These are phyloP conservation scores for Sinocyclocheilus rhinocerous DNA, from an alignment of 2,113 vertebrate species.

Conservation along the genomic window DNA sequence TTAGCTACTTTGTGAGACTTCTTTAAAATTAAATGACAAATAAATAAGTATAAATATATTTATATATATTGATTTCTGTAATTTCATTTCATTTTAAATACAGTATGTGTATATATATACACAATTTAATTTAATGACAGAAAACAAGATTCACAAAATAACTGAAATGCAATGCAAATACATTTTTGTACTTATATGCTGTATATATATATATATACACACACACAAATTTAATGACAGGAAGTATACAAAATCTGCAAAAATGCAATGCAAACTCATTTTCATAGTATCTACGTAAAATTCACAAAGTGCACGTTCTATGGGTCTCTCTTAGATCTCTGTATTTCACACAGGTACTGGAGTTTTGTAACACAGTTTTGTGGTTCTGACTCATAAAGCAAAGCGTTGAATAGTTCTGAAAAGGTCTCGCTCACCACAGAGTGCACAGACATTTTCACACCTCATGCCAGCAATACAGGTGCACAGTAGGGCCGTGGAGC, in stretches of 20 bases:
- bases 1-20: no score
- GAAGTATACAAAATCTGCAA: no score
- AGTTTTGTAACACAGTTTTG: conserved; percentile 3
- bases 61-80: no score
- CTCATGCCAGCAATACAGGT: neutral
- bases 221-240: neutral
- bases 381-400: conserved; percentile 38
- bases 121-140: no score
- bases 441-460: conserved; percentile 18
- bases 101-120: no score
- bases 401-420: conserved; percentile 19
- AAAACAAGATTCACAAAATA: no score
- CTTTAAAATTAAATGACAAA: no score
- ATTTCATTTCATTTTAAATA: no score
- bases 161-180: no score
- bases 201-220: no score
- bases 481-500: neutral
- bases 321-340: neutral
- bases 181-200: no score
- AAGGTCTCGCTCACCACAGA: conserved; percentile 37
- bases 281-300: neutral
- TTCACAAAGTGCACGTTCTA: neutral
- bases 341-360: neutral
- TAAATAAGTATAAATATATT: no score
- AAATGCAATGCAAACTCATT: neutral